Conservation (phyloP, 2,888 invertebrate species). For the Pecten maximus region DNA sequence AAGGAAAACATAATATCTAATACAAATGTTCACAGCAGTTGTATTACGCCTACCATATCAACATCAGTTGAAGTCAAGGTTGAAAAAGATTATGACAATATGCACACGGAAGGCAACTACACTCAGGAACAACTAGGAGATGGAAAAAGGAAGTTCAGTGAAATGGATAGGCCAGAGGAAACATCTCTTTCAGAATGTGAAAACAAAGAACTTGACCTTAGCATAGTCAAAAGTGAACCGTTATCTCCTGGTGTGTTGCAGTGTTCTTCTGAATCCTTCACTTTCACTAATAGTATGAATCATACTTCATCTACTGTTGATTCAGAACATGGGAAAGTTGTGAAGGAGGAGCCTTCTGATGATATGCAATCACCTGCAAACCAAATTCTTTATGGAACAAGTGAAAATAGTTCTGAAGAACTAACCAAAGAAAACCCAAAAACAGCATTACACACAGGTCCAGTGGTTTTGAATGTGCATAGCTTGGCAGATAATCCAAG, state of each 20-base stretch:
- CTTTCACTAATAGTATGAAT: neutral
- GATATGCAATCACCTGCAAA: neutral
- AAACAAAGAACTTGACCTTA: neutral
- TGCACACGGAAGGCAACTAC: neutral
- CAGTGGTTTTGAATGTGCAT: neutral
- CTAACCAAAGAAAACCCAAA: neutral
- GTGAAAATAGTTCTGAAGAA: neutral
- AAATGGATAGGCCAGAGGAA: neutral
- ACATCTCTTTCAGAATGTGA: constrained; percentile 35
- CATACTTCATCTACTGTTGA: neutral
- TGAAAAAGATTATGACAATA: neutral
- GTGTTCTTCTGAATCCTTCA: neutral
- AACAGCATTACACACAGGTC: neutral
- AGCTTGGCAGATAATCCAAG: neutral
- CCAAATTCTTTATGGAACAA: neutral
- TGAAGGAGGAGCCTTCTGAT: neutral
- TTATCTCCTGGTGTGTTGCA: neutral
- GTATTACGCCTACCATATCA: neutral
- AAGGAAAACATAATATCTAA: neutral
- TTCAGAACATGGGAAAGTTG: neutral
- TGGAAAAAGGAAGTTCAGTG: neutral
- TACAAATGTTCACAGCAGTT: neutral
- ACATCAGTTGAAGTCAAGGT: constrained; percentile 35
- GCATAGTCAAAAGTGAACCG: constrained; percentile 31
- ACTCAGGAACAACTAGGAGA: neutral